phyloP scores from a whole-genome alignment of 2,113 vertebrate species.

The Piprites chloris region DNA sequence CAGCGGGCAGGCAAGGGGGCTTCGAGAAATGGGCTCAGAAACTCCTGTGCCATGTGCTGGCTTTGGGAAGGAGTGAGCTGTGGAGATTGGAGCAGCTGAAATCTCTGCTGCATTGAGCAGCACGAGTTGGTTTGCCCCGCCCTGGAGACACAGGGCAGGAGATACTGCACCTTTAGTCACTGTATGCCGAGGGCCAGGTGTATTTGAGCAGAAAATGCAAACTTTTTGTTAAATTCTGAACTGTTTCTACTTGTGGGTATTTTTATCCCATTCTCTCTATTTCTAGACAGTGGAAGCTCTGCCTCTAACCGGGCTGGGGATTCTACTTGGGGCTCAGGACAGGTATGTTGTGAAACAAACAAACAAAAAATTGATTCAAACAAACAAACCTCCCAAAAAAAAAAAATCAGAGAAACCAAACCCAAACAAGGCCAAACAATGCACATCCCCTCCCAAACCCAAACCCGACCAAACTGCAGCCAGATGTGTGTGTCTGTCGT shows the following conservation, averaged over 20 bases:
- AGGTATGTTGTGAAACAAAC: constrained; percentile 63
- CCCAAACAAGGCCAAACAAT: constrained; percentile 31
- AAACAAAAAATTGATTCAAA: constrained; percentile 6
- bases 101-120: not conserved
- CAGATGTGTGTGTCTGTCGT: not conserved
- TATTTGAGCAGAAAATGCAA: constrained; percentile 41
- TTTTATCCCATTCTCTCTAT: constrained; percentile 73
- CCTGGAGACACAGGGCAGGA: not conserved
- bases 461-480: constrained; percentile 19
- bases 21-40: not conserved
- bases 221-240: constrained; percentile 48
- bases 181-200: constrained; percentile 12
- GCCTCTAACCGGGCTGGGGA: constrained; percentile 68
- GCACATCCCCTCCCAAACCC: constrained; percentile 39
- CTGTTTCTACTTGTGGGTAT: constrained; percentile 58
- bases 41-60: not conserved
- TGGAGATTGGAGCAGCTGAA: not conserved
- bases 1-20: not conserved
- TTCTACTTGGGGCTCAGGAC: constrained; percentile 73
- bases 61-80: not conserved
- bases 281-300: constrained; percentile 72
- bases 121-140: not conserved
- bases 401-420: not conserved
- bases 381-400: not conserved
- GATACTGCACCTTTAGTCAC: constrained; percentile 40